Conservation (phyloP, 2,113 vertebrate genomes). For the Ondatra zibethicus region DNA sequence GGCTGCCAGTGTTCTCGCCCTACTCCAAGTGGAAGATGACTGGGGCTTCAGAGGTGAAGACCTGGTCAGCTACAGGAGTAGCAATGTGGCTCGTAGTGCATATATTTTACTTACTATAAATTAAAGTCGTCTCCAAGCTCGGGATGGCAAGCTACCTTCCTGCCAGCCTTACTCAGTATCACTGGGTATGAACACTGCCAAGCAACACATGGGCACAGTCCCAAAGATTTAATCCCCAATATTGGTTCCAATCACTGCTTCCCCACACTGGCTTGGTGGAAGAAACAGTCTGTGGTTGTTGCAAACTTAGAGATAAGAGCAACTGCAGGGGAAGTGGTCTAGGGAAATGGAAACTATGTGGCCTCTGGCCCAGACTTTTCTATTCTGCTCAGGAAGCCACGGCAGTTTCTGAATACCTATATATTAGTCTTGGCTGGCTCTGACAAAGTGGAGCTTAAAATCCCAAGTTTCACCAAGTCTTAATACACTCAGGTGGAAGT, state of each 20-base stretch:
- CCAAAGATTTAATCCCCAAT: neutral
- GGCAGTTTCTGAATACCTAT: neutral
- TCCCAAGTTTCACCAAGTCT: neutral
- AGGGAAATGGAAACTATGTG: neutral
- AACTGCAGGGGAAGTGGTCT: neutral
- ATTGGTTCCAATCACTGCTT: constrained; percentile 6
- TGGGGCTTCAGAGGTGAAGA: neutral
- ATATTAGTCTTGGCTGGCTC: neutral
- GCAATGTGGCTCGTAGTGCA: neutral
- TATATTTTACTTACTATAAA: neutral
- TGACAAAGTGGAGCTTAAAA: neutral
- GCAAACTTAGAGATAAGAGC: constrained; percentile 44
- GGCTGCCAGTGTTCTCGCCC: neutral
- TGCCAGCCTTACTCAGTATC: neutral
- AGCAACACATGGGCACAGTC: neutral
- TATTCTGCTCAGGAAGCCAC: neutral
- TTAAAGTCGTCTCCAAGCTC: neutral
- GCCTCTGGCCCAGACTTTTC: neutral
- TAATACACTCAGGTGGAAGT: neutral
- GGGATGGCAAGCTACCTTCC: neutral
- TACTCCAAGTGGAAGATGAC: neutral
- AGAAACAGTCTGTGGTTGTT: neutral
- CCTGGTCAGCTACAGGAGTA: no score
- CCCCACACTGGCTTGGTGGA: neutral
- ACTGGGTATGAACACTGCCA: neutral